Evolutionary conservation across 2,113 vertebrate species (phyloP), one percentile per base, ranked within the genome.

Genomic region (Aptenodytes patagonicus): DNA sequence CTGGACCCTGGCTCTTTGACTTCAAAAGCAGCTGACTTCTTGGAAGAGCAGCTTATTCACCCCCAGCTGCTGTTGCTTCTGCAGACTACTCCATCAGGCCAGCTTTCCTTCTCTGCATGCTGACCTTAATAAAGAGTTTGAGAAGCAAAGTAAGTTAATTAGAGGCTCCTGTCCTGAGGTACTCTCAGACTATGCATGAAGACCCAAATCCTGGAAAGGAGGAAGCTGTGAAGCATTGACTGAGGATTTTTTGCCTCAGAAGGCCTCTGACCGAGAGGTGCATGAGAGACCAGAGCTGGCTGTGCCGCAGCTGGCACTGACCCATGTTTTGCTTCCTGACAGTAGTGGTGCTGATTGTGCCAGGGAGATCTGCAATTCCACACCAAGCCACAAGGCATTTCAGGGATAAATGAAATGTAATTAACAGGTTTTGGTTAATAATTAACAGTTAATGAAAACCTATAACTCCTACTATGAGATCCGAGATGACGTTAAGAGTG

Each of bases 401-500:
- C 49, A 83, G 42, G 32, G 29, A 61, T n/a, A 83, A 81, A 70
- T 61, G 15, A 83, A 52, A 83, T 46, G 34, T 77, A 65, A 72
- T 65, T 61, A 52, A 76, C 34, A 79, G 32, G 10, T 72, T 92
- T 90, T 52, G 29, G 19, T 80, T 86, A 57, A 19, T 83, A 72
- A 77, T 25, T 20, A 86, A 61, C 36, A 57, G 40, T 32, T 88
- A 77, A 86, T 57, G 36, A 92, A 95, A 90, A 29, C 9, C 25
- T 80, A 0, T 28, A 8, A 61, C 25, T 91, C 46, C 42, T 92
- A 34, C 24, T 7, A 1, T 87, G 72, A 89, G 49, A 60, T 49
- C 31, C 1, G 5, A 90, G 49, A 65, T 57, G 36, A 26, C 0
- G 0, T n/a, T 47, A 69, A 46, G n/a, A 61, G 17, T 58, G 19